Conservation (phyloP, 1,140 invertebrate species). For the Hycleus phaleratus region DNA sequence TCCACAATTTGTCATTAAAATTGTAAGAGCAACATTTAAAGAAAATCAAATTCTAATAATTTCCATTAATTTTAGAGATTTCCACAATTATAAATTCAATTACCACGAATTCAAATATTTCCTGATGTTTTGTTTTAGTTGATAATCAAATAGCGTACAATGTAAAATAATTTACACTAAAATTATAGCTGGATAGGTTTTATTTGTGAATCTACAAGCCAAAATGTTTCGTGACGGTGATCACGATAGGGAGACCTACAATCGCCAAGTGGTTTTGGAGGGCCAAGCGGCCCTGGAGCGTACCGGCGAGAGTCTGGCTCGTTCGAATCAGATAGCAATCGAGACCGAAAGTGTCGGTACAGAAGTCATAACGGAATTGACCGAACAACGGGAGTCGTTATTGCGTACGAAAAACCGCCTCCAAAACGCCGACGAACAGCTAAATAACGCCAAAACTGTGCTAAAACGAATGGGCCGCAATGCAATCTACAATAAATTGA, state of each 20-base stretch:
- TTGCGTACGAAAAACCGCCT: conserved; percentile 42
- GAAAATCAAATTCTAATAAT: no score
- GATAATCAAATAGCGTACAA: no score
- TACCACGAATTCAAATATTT: no score
- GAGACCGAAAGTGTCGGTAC: conserved; percentile 74
- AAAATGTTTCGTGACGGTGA: conserved; percentile 15
- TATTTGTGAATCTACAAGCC: no score
- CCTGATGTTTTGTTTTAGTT: no score
- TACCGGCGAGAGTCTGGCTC: conserved; percentile 55
- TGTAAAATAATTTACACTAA: no score
- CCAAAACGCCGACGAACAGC: conserved; percentile 42
- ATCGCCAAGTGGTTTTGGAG: conserved; percentile 49
- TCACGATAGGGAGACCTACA: conserved; percentile 45
- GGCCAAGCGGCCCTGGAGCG: conserved; percentile 52
- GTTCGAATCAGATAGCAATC: conserved; percentile 64
- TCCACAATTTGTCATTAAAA: no score
- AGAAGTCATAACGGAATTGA: conserved; percentile 54
- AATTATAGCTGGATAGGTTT: no score
- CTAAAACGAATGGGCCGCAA: conserved; percentile 42
- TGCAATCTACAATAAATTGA: conserved; percentile 45
- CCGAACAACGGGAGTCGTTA: conserved; percentile 43
- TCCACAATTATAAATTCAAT: no score
- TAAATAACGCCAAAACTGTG: conserved; percentile 39
- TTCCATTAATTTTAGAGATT: no score
- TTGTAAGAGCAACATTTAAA: no score